Base-by-base conservation (phyloP, 2,888 invertebrate genomes). In the Archips xylosteana region DNA sequence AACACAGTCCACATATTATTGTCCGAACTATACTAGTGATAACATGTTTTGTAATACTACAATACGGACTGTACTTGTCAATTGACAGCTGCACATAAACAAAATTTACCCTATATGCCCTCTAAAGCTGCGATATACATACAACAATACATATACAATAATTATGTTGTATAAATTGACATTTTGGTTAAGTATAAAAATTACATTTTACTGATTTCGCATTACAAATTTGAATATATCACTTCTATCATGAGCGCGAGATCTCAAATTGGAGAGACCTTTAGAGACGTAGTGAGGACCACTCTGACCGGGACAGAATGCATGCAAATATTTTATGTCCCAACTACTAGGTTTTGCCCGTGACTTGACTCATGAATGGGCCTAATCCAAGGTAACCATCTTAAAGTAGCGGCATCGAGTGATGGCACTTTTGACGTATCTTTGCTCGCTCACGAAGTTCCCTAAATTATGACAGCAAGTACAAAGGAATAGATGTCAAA, bases 11-110 rank as follows among this genome's bases (percentile, higher is more conserved):
- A n/a, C 3, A 6, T 2, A 62, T 62, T 62, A 62, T 62, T 62
- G 62, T 62, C 62, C 42, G 2, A 62, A 62, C 62, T 62, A 62
- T 9, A 4, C 12, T 34, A 34, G 49, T 34, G 59, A 34, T 34
- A 3, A 32, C 12, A 59, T 12, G 9, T 34, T 59, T 0, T 39
- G 5, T 36, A 36, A 9, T 61, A n/a, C 12, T 39, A 39, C 12
- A 61, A 36, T n/a, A 6, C 34, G 8, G 8, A 36, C 39, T n/a
- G 9, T 23, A 61, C 15, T 34, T 39, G 34, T 39, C 13, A 61
- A 39, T 39, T 61, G 39, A 60, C 60, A 61, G 60, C 60, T 61
- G 39, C 60, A 61, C 60, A 61, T 39, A 60, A 9, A 10, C 32
- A 5, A 13, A 13, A 59, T 34, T 59, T 59, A 59, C n/a, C 57